Percentiles rank a stretch among this genome's conserved stretches.
Conservation (phyloP, 1,140 invertebrate genomes). For the Lerema accius region DNA sequence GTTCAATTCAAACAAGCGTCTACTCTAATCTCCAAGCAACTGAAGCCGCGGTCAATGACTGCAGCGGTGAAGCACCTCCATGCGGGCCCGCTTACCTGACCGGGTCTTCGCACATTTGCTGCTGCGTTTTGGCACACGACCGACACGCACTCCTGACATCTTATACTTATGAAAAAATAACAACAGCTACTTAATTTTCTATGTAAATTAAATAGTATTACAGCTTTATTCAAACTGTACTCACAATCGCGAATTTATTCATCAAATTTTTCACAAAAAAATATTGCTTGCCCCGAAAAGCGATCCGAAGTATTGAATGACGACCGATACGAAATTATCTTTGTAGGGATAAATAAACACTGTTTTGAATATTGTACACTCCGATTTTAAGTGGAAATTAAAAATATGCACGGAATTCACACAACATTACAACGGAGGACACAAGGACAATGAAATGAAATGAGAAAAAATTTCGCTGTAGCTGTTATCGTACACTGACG, state of each 20-base stretch:
- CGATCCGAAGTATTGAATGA: conserved; percentile 2
- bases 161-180: conserved; percentile 36
- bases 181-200: conserved; percentile 42
- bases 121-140: conserved; percentile 67
- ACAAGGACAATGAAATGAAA: conserved; percentile 30
- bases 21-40: conserved; percentile 65
- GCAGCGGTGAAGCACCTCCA: conserved; percentile 56
- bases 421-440: conserved; percentile 30
- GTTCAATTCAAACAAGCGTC: conserved; percentile 47
- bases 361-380: conserved; percentile 1
- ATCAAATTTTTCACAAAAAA: conserved; percentile 43
- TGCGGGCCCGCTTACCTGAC: conserved; percentile 70
- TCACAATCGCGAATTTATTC: conserved; percentile 58
- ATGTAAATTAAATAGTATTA: conserved; percentile 48
- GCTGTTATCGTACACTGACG: not conserved
- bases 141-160: conserved; percentile 71
- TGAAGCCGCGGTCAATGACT: conserved; percentile 50
- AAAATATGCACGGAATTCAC: conserved; percentile 11
- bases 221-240: conserved; percentile 54
- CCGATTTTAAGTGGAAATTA: conserved; percentile 9
- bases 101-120: conserved; percentile 63
- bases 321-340: not conserved
- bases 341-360: not conserved
- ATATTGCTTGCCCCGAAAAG: conserved; percentile 1
- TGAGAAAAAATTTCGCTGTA: conserved; percentile 13